phyloP scores from a whole-genome alignment of 2,113 vertebrate species.

The Lanius ludovicianus region DNA sequence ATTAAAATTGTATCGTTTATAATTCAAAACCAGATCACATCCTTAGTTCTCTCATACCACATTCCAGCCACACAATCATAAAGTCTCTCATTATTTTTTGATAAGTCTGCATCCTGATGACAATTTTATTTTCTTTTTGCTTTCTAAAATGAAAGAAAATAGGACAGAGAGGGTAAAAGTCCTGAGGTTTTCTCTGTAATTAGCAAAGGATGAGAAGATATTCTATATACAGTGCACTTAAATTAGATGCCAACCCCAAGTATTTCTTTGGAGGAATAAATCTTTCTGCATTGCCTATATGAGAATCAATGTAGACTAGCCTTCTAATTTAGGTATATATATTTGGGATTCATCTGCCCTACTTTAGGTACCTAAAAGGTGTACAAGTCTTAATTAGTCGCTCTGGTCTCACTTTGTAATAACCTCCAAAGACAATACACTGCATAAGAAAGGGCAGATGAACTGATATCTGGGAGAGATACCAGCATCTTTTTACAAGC shows the following conservation, averaged over 20 bases:
- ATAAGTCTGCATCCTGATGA: neutral
- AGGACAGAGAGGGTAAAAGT: neutral
- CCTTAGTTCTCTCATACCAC: neutral
- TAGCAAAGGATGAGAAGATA: constrained; percentile 14
- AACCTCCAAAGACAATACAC: neutral
- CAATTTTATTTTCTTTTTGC: neutral
- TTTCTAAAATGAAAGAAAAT: neutral
- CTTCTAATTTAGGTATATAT: constrained; percentile 22
- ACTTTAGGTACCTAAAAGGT: neutral
- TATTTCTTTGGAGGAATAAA: constrained; percentile 5
- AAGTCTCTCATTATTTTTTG: neutral
- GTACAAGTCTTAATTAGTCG: constrained; percentile 8
- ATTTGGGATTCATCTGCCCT: constrained; percentile 25
- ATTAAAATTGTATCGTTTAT: neutral
- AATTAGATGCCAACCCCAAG: neutral
- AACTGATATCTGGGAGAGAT: neutral
- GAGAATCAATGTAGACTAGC: neutral
- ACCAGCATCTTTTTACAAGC: neutral
- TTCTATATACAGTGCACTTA: neutral
- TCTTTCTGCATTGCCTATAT: neutral
- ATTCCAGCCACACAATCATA: neutral
- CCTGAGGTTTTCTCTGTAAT: constrained; percentile 10
- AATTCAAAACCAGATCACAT: neutral
- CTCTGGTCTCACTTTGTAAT: constrained; percentile 3
- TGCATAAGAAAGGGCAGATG: neutral